phyloP scores from a whole-genome alignment of 2,113 vertebrate species.

The Platichthys stellatus region DNA sequence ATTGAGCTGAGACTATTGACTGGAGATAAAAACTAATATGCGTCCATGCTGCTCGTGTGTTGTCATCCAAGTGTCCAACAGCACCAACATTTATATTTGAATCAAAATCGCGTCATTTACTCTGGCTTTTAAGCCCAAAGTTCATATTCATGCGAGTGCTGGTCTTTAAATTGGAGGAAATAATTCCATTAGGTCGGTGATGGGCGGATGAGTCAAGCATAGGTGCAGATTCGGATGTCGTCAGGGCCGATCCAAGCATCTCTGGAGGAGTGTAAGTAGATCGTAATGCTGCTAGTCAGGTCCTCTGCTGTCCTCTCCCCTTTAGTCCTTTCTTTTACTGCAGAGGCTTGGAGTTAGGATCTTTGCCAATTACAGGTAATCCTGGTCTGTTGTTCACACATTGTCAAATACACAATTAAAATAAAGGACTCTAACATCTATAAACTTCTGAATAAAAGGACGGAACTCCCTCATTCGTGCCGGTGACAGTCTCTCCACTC shows the following conservation, averaged over 20 bases:
- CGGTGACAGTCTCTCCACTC: neutral
- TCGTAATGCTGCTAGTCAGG: slow-evolving; percentile 26
- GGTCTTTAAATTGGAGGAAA: too few species aligned
- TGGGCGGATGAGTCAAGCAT: too few species aligned
- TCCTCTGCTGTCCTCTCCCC: slow-evolving; percentile 1
- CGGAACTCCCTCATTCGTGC: neutral
- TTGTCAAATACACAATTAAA: neutral
- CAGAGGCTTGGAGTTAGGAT: neutral
- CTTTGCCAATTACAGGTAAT: neutral
- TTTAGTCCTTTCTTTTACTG: neutral
- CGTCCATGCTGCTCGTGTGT: too few species aligned
- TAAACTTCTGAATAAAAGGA: neutral
- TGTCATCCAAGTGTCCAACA: too few species aligned
- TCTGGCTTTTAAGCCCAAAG: too few species aligned
- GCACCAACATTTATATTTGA: too few species aligned
- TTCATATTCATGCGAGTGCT: too few species aligned
- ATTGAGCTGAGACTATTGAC: too few species aligned
- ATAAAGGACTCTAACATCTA: neutral
- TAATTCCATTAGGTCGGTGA: too few species aligned
- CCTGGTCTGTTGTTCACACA: neutral
- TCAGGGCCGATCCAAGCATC: slow-evolving; percentile 10
- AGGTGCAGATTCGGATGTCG: neutral
- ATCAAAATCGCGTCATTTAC: too few species aligned
- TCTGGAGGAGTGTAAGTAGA: slow-evolving; percentile 13
- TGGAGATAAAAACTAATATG: too few species aligned